phyloP scores from a whole-genome alignment of 2,888 invertebrate species.

The Metellina segmentata region DNA sequence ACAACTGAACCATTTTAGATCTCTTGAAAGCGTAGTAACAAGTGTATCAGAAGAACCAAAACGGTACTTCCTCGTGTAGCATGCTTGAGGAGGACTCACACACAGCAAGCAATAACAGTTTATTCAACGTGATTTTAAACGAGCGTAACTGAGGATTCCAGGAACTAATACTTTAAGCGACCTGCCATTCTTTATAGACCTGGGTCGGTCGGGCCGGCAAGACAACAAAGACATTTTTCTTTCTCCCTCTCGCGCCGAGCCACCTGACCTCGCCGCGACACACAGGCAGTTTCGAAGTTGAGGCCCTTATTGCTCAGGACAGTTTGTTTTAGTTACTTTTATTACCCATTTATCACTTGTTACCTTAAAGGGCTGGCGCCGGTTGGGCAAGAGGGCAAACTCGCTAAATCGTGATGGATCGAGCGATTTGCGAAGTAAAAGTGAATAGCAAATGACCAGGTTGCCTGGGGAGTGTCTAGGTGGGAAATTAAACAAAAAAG shows the following conservation, averaged over 20 bases:
- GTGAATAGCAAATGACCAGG: constrained; percentile 29
- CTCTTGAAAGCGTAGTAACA: too few relatives aligned
- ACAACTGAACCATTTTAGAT: too few relatives aligned
- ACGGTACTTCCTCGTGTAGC: too few relatives aligned
- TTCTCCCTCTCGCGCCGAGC: constrained; percentile 6
- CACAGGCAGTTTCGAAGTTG: constrained; percentile 21
- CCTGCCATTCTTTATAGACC: not conserved
- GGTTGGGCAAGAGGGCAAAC: not conserved
- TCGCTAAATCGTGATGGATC: constrained; percentile 36
- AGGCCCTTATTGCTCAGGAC: constrained; percentile 39
- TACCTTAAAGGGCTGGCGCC: constrained; percentile 47
- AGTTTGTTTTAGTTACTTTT: constrained; percentile 54
- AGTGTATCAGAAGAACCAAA: too few relatives aligned
- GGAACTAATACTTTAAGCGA: not conserved
- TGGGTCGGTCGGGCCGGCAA: not conserved
- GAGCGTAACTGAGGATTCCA: constrained; percentile 32
- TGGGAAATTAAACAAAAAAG: not conserved
- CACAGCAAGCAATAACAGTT: not conserved
- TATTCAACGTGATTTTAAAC: not conserved
- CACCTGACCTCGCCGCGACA: constrained; percentile 58
- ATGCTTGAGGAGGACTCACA: too few relatives aligned
- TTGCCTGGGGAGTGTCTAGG: not conserved
- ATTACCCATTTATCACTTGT: constrained; percentile 64
- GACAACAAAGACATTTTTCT: not conserved
- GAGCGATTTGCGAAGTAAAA: not conserved